Conservation (phyloP, 2,797 vertebrate species). For the Anabas testudineus region DNA sequence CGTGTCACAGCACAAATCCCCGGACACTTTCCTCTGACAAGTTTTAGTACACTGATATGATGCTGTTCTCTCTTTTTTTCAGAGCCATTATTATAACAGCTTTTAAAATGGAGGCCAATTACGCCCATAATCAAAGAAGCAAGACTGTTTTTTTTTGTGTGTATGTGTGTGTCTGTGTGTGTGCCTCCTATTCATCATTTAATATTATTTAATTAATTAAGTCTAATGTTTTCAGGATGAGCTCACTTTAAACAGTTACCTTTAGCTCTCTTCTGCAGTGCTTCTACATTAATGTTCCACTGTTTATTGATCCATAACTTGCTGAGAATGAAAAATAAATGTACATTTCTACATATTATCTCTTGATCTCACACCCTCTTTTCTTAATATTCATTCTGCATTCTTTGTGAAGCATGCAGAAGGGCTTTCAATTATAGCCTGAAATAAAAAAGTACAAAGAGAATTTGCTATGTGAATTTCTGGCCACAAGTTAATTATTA, state of each 20-base stretch:
- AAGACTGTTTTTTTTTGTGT: slow-evolving; percentile 5
- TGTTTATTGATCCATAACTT: slow-evolving; percentile 12
- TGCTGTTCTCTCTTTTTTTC: slow-evolving; percentile 17
- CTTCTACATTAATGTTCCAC: neutral
- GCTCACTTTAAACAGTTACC: slow-evolving; percentile 27
- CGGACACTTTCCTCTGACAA: slow-evolving; percentile 20
- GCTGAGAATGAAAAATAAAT: slow-evolving; percentile 29
- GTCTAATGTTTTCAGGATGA: slow-evolving; percentile 39
- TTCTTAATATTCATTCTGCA: neutral
- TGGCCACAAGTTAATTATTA: neutral
- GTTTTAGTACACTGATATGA: slow-evolving; percentile 14
- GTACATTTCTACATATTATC: slow-evolving; percentile 33
- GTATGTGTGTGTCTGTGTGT: too few species aligned
- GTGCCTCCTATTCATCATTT: slow-evolving; percentile 33
- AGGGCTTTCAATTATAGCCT: slow-evolving; percentile 14
- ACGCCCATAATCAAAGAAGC: slow-evolving; percentile 26
- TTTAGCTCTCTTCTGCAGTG: slow-evolving; percentile 2
- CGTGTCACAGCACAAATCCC: slow-evolving; percentile 5
- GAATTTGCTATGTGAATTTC: neutral
- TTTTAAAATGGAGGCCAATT: slow-evolving; percentile 60
- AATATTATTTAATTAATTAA: too few species aligned
- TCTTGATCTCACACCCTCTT: slow-evolving; percentile 1
- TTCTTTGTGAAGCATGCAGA: slow-evolving; percentile 24
- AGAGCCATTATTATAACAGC: slow-evolving; percentile 28
- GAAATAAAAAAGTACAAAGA: slow-evolving; percentile 13